Evolutionary conservation across 2,888 invertebrate species (phyloP), one percentile per base, ranked within the genome.

Genomic region (Drosophila lutescens): DNA sequence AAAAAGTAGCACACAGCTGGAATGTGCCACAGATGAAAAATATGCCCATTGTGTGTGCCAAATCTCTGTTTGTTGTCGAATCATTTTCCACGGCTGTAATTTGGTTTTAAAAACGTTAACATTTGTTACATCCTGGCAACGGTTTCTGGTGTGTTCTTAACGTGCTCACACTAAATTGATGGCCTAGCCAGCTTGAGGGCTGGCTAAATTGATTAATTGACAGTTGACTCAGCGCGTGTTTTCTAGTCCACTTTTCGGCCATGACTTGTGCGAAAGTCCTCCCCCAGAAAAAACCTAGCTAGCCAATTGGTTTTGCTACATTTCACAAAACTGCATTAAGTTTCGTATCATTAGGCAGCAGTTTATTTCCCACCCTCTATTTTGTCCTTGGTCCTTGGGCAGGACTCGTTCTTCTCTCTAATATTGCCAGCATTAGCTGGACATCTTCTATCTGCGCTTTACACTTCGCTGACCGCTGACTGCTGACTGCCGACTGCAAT

Each of bases 121-220:
- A 83, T 86, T 86, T 83, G 86, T 78, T 82, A 80, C 79, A 59
- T 54, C 54, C 58, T 49, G 41, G 65, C 68, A 46, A 54, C 51
- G 40, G 41, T 55, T 26, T 44, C 30, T 30, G 1, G 12, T 12
- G 57, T 23, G 43, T 32, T 55, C 58, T 51, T 69, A 80, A 78
- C 51, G 86, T 69, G 71, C 57, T 15, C 65, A 63, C 80, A 86
- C 89, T 77, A 86, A 81, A 72, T 86, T 81, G 73, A 86, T 88
- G 81, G 76, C 71, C 59, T 20, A 72, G 67, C 32, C 74, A 57
- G 49, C 68, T 44, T 23, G 50, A 54, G 46, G 56, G 63, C 60
- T 67, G 61, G 50, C 63, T 53, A 70, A 81, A 80, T 84, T 87
- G 89, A 87, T 87, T 87, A 87, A 87, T 87, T 86, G 89, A 66